Percentiles rank a stretch among this genome's conserved stretches.
Conservation (phyloP, 2,888 invertebrate genomes). For the Imbricaverruca yamaguchii region DNA sequence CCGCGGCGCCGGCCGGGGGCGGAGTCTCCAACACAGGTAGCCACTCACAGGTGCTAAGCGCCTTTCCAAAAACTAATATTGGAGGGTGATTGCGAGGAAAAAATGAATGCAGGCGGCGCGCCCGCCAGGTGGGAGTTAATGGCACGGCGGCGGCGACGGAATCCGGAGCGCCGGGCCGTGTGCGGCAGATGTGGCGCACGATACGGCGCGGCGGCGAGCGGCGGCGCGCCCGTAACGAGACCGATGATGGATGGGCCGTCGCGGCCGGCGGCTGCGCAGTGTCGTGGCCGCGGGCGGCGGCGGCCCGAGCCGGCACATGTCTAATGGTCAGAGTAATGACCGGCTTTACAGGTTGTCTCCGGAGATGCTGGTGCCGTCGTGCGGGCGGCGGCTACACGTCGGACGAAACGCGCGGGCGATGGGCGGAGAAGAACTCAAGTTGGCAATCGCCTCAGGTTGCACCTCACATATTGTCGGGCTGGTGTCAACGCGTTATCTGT, state of each 20-base stretch:
- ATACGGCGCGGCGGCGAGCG: background rate
- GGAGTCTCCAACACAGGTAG: slow-evolving; percentile 19
- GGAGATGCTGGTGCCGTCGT: no score
- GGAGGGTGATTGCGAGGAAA: slow-evolving; percentile 13
- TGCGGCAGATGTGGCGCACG: no score
- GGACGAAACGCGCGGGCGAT: no score
- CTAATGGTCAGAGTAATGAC: slow-evolving; percentile 10
- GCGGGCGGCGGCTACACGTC: no score
- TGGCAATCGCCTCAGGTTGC: no score
- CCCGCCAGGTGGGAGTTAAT: background rate
- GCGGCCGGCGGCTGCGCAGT: background rate
- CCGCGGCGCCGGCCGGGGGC: slow-evolving; percentile 9
- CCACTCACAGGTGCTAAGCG: slow-evolving; percentile 16
- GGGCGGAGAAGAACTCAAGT: no score
- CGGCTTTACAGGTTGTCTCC: background rate
- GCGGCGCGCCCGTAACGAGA: background rate
- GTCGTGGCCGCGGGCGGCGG: background rate
- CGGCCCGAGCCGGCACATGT: background rate
- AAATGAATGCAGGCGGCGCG: background rate
- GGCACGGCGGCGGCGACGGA: background rate
- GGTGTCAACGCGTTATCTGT: no score
- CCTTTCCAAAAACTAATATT: slow-evolving; percentile 21
- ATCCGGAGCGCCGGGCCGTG: background rate
- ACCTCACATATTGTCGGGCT: no score
- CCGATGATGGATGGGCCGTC: background rate